These are phyloP conservation scores for Oxytorus armatus DNA, from an alignment of 2,888 invertebrate genomes.

Conservation along the genomic window DNA sequence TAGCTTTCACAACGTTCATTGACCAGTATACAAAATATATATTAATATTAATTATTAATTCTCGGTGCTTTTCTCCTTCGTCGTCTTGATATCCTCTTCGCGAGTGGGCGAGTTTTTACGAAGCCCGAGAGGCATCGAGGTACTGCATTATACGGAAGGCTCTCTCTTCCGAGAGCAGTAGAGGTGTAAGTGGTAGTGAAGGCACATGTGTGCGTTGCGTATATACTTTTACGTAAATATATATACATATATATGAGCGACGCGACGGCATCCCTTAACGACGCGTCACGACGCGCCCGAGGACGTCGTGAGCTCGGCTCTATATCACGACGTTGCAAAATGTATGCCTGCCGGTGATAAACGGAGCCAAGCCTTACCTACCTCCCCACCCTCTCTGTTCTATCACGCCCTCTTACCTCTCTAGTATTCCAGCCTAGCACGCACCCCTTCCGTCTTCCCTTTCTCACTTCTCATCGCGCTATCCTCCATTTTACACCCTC, in stretches of 20 bases:
- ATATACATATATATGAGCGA: conserved; percentile 18
- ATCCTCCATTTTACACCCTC: conserved; percentile 9
- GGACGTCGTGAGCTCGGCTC: conserved; percentile 70
- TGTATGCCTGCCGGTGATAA: conserved; percentile 80
- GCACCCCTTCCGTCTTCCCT: conserved; percentile 58
- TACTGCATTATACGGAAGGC: conserved; percentile 52
- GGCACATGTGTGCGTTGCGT: conserved; percentile 35
- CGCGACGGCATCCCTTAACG: conserved; percentile 76
- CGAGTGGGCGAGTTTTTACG: conserved; percentile 48
- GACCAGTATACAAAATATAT: conserved; percentile 42
- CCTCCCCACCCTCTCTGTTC: conserved; percentile 19
- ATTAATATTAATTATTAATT: conserved; percentile 53
- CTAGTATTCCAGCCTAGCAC: conserved; percentile 41
- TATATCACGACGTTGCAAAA: conserved; percentile 79
- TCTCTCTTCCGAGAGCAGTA: conserved; percentile 24
- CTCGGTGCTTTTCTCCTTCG: conserved; percentile 19
- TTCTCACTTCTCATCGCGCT: conserved; percentile 54
- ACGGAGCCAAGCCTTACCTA: conserved; percentile 73
- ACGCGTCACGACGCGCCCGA: conserved; percentile 73
- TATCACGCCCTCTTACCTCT: conserved; percentile 44
- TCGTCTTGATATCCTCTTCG: conserved; percentile 25
- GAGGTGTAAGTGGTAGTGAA: conserved; percentile 47
- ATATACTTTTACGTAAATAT: conserved; percentile 12
- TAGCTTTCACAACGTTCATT: conserved; percentile 26
- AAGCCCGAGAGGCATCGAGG: conserved; percentile 55